Percentiles rank a stretch among this genome's conserved stretches.
Conservation (phyloP, 2,888 invertebrate genomes). For the Philonicus albiceps region DNA sequence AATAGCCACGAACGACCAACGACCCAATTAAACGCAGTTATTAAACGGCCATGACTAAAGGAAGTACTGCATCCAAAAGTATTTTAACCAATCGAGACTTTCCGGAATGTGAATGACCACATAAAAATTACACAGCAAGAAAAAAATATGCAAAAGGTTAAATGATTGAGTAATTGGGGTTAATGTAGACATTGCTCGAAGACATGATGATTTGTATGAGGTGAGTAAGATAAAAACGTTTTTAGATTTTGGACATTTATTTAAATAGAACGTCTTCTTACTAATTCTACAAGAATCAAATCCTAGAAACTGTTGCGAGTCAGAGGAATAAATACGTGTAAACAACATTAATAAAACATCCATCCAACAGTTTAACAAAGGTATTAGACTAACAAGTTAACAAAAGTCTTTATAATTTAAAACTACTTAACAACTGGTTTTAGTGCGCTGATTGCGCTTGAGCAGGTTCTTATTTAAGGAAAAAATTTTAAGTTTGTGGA, state of each 20-base stretch:
- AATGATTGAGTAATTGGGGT: background rate
- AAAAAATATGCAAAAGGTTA: background rate
- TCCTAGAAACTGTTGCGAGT: background rate
- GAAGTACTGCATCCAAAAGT: no score
- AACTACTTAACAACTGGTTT: conserved; percentile 11
- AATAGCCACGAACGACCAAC: no score
- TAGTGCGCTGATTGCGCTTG: background rate
- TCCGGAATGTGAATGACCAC: background rate
- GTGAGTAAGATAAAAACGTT: background rate
- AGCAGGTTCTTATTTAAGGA: background rate
- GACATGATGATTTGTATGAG: background rate
- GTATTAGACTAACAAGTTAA: conserved; percentile 3
- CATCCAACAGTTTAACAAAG: conserved; percentile 1
- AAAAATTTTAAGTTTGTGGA: background rate
- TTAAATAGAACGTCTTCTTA: background rate
- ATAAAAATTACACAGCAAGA: no score
- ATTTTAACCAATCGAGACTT: background rate
- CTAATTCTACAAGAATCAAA: conserved; percentile 6
- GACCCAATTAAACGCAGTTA: no score
- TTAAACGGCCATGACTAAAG: no score
- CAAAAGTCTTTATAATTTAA: background rate
- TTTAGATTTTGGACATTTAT: background rate
- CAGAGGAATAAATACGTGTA: conserved; percentile 17
- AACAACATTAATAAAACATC: conserved; percentile 28
- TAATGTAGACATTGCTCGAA: background rate